Conservation (phyloP, 2,113 vertebrate species). For the Halichoerus grypus region DNA sequence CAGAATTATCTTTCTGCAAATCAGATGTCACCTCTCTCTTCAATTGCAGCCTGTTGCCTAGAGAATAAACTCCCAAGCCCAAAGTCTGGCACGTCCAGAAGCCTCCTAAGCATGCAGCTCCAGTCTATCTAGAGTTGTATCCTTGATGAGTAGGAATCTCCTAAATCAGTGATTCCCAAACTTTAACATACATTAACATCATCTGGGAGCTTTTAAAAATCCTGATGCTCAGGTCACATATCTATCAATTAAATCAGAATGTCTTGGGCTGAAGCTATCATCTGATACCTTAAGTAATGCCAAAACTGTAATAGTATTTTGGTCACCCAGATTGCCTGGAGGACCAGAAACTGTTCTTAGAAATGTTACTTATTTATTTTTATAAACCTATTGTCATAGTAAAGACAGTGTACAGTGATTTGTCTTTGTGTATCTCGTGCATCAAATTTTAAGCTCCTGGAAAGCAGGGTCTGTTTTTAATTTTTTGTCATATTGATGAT, state of each 20-base stretch:
- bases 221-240: neutral
- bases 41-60: neutral
- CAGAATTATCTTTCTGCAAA: constrained; percentile 27
- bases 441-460: neutral
- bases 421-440: neutral
- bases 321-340: neutral
- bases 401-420: neutral
- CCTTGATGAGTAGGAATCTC: neutral
- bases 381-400: neutral
- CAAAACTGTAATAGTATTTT: neutral
- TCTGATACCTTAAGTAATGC: neutral
- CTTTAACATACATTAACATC: neutral
- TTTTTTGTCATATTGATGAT: neutral
- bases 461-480: constrained; percentile 18
- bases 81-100: neutral
- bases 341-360: neutral
- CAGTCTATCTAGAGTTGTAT: neutral
- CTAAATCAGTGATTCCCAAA: neutral
- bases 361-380: neutral
- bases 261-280: neutral
- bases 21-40: neutral
- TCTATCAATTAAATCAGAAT: neutral
- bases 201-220: neutral
- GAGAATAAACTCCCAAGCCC: constrained; percentile 34
- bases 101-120: neutral